These are phyloP conservation scores for Tetramorium simillimum DNA, from an alignment of 1,140 invertebrate species.

Conservation along the genomic window DNA sequence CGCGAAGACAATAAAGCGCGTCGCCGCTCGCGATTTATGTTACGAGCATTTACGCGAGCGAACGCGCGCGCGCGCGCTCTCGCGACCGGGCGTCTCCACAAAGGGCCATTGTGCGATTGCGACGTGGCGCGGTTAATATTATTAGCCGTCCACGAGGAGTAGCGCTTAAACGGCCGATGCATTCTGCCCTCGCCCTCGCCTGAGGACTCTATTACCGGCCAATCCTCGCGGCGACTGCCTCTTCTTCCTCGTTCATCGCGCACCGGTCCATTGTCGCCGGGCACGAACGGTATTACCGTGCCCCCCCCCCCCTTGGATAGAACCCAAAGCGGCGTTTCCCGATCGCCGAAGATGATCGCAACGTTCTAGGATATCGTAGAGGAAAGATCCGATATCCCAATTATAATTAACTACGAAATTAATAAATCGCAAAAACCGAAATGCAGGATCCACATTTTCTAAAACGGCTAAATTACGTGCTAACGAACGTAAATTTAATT, in stretches of 20 bases:
- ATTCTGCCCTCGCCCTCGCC: conserved; percentile 66
- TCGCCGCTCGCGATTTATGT: conserved; percentile 59
- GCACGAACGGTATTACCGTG: conserved; percentile 30
- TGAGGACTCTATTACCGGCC: conserved; percentile 79
- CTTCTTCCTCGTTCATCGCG: conserved; percentile 28
- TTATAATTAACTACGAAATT: background rate
- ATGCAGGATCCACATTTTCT: background rate
- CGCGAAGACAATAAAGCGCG: conserved; percentile 56
- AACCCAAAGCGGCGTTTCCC: background rate
- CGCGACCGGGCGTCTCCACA: conserved; percentile 65
- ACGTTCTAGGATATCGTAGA: background rate
- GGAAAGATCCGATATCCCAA: background rate
- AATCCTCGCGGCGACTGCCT: conserved; percentile 64
- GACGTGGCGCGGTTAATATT: conserved; percentile 77
- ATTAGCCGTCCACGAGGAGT: conserved; percentile 78
- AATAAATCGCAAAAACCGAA: background rate
- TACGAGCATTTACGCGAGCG: conserved; percentile 58
- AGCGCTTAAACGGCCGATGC: conserved; percentile 71
- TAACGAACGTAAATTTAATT: background rate
- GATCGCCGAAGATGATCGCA: background rate
- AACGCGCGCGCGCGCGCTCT: background rate
- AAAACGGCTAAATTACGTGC: background rate
- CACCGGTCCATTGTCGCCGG: conserved; percentile 29
- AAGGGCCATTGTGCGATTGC: conserved; percentile 78
- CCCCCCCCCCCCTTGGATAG: background rate